Evolutionary conservation across 2,888 invertebrate genomes (phyloP), one percentile per base, ranked within the genome.

Genomic region (Eretmocerus hayati): DNA sequence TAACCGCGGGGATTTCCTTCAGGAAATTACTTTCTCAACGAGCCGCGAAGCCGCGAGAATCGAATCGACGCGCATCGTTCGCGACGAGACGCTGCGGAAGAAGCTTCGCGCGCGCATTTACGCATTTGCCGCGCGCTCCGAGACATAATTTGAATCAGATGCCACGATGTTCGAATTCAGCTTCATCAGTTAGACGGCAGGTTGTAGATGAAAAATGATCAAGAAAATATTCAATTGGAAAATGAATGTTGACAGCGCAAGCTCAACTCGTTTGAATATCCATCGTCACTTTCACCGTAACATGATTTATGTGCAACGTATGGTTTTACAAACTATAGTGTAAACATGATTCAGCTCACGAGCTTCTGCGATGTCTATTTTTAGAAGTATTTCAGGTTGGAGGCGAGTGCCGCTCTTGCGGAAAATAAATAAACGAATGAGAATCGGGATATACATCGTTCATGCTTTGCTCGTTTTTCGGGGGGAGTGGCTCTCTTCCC

Each of bases 11-110:
- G 64, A 64, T 66, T 66, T 66, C 65, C 64, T 61, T 43, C 59
- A 61, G 64, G 65, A 66, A 66, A 66, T 64, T 66, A 64, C 64
- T 64, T 63, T 64, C 58, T 56, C 64, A 61, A 60, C 56, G 56
- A 59, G 59, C 11, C 26, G 60, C 59, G 55, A 55, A 53, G 55
- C 53, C 56, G 46, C 52, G 50, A 33, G 48, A 26, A 30, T 21
- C 43, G 31, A n/a, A n/a, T n/a, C n/a, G n/a, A n/a, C n/a, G n/a
- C n/a, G n/a, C n/a, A n/a, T n/a, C n/a, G n/a, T n/a, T n/a, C n/a
- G n/a, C n/a, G n/a, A n/a, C n/a, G n/a, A n/a, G n/a, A n/a, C n/a
- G n/a, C n/a, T n/a, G n/a, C n/a, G n/a, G n/a, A n/a, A n/a, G n/a
- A n/a, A n/a, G 11, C 26, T 11, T 15, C 37, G 35, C 30, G 45